A percentile compares a stretch with the other conserved stretches of the same genome.
These are phyloP conservation scores for Crocuta crocuta DNA, from an alignment of 2,113 vertebrate genomes.

Conservation along the genomic window DNA sequence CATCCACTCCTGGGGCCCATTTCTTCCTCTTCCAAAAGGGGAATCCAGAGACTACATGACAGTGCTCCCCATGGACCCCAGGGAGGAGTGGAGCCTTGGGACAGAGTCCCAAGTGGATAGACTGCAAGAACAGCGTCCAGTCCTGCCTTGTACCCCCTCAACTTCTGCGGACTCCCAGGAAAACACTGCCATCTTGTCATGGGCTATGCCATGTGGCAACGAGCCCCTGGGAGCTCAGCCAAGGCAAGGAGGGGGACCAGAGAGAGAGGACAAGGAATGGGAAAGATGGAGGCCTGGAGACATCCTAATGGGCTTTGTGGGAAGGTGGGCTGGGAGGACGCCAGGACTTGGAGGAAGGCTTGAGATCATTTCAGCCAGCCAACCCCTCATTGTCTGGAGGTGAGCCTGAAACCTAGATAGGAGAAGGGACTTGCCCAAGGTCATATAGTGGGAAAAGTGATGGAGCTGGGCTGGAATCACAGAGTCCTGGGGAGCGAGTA, in stretches of 20 bases:
- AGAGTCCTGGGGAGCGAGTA: neutral
- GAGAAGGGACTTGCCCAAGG: conserved; percentile 69
- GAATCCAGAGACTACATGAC: neutral
- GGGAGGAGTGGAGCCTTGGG: neutral
- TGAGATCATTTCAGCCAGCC: conserved; percentile 43
- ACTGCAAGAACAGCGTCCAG: neutral
- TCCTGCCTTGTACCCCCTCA: neutral
- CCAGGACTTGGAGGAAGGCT: conserved; percentile 19
- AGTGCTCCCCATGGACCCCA: neutral
- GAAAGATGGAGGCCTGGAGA: conserved; percentile 6
- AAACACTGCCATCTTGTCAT: conserved; percentile 68
- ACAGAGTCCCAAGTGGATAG: neutral
- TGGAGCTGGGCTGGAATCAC: neutral
- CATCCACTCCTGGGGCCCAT: neutral
- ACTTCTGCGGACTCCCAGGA: conserved; percentile 64
- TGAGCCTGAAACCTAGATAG: conserved; percentile 46
- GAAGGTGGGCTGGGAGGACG: neutral
- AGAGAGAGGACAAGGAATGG: neutral
- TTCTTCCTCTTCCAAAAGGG: neutral
- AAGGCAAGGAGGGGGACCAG: conserved; percentile 31
- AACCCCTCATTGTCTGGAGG: conserved; percentile 1
- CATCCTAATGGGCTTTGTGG: neutral
- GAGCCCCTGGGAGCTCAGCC: conserved; percentile 55
- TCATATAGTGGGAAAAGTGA: neutral
- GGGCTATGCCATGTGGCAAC: conserved; percentile 57